Evolutionary conservation across 1,140 invertebrate genomes (phyloP).

Genomic region (Nylanderia fulva): DNA sequence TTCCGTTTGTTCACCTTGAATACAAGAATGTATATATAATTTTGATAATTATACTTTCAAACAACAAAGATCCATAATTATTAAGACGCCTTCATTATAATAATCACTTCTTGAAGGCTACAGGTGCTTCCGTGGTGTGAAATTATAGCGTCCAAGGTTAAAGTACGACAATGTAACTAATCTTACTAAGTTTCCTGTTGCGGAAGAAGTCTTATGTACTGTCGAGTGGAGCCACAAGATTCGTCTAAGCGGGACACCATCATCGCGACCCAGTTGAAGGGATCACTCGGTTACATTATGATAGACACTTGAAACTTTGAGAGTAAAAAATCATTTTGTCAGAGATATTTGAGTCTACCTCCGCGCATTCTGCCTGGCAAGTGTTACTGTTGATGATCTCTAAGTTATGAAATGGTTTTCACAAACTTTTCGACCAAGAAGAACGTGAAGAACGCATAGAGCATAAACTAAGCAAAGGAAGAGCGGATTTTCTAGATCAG

Average conservation of each 20-base stretch:
- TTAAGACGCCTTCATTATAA: background rate
- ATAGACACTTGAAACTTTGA: conserved; percentile 62
- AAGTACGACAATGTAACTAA: conserved; percentile 19
- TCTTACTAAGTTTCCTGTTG: conserved; percentile 41
- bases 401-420: conserved; percentile 52
- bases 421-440: conserved; percentile 42
- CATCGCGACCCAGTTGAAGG: conserved; percentile 51
- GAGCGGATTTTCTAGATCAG: conserved; percentile 5
- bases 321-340: conserved; percentile 71
- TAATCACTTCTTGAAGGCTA: conserved; percentile 19
- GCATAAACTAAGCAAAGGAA: background rate
- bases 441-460: background rate
- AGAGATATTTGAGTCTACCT: conserved; percentile 59
- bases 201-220: conserved; percentile 28
- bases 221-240: conserved; percentile 35
- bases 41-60: background rate
- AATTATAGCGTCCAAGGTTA: conserved; percentile 22
- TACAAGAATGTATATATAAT: background rate
- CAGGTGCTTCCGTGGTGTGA: background rate
- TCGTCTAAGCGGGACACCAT: conserved; percentile 54
- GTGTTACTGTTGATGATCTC: conserved; percentile 48
- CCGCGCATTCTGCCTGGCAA: conserved; percentile 34
- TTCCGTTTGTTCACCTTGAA: background rate
- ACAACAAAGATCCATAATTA: background rate
- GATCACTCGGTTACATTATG: conserved; percentile 60